Conservation (phyloP, 2,888 invertebrate genomes). For the Tinea trinotella region DNA sequence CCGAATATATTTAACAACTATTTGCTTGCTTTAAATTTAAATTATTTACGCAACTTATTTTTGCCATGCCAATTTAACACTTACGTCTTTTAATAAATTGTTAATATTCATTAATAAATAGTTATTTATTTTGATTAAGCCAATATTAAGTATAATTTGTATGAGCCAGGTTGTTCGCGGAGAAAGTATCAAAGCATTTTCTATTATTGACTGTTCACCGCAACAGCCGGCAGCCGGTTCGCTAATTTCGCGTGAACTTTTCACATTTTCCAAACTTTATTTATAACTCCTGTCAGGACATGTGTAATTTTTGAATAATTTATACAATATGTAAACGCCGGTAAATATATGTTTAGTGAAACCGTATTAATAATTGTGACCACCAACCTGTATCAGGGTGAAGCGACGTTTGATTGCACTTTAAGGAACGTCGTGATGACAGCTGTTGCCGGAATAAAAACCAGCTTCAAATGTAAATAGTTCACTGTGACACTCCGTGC, state of each 20-base stretch:
- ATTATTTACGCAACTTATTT: not conserved
- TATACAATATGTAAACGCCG: not conserved
- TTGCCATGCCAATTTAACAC: no score
- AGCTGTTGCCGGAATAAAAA: not conserved
- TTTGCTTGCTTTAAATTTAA: not conserved
- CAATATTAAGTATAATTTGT: no score
- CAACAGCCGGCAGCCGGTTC: not conserved
- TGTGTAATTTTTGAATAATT: not conserved
- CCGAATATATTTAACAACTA: not conserved
- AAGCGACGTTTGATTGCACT: not conserved
- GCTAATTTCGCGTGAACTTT: not conserved
- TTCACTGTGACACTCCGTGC: slow-evolving; percentile 11
- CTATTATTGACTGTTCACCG: not conserved
- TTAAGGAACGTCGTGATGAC: not conserved
- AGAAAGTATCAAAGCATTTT: not conserved
- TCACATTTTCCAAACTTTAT: not conserved
- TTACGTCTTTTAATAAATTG: no score
- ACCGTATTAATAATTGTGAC: not conserved
- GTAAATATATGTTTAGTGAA: not conserved
- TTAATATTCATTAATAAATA: no score
- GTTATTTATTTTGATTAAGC: no score
- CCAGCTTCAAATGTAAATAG: not conserved
- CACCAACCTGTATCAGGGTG: not conserved
- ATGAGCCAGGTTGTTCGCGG: not conserved
- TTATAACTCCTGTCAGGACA: not conserved